Conservation (phyloP, 2,797 vertebrate genomes). For the Pangasius macronema region DNA sequence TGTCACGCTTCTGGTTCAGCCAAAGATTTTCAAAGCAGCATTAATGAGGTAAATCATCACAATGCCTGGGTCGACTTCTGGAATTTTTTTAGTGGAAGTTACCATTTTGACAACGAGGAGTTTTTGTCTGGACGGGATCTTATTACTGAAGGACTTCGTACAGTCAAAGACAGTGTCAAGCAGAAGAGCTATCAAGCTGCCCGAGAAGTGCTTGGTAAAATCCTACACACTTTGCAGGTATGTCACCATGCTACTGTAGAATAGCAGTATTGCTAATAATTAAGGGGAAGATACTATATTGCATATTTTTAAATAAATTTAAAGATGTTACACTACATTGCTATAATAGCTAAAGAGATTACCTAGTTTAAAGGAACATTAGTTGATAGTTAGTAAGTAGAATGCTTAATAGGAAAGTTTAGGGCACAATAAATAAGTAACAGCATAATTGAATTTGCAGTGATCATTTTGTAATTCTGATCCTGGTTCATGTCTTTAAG, state of each 20-base stretch:
- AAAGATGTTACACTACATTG: not conserved
- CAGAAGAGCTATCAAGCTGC: slow-evolving; percentile 63
- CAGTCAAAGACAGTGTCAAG: slow-evolving; percentile 57
- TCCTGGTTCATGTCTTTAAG: slow-evolving; percentile 47
- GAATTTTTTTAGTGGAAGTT: not conserved
- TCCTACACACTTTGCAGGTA: slow-evolving; percentile 74
- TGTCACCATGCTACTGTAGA: not conserved
- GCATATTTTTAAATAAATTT: not conserved
- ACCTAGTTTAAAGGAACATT: too few species aligned
- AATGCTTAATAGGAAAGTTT: not conserved
- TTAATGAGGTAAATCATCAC: not conserved
- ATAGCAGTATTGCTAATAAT: not conserved
- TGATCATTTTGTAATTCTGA: not conserved
- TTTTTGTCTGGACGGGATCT: slow-evolving; percentile 36
- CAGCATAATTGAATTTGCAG: not conserved
- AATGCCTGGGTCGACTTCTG: slow-evolving; percentile 30
- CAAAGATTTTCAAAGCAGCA: slow-evolving; percentile 35
- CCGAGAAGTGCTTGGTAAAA: slow-evolving; percentile 62
- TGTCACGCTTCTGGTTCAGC: slow-evolving; percentile 39
- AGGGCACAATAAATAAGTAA: not conserved
- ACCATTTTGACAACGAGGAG: slow-evolving; percentile 49
- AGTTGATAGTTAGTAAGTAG: not conserved
- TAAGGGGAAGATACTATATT: not conserved
- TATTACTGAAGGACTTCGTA: slow-evolving; percentile 35
- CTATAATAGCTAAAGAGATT: not conserved